phyloP scores from a whole-genome alignment of 30 jellyfish, hydroid and myxozoan genomes.

The Aurelia aurita region DNA sequence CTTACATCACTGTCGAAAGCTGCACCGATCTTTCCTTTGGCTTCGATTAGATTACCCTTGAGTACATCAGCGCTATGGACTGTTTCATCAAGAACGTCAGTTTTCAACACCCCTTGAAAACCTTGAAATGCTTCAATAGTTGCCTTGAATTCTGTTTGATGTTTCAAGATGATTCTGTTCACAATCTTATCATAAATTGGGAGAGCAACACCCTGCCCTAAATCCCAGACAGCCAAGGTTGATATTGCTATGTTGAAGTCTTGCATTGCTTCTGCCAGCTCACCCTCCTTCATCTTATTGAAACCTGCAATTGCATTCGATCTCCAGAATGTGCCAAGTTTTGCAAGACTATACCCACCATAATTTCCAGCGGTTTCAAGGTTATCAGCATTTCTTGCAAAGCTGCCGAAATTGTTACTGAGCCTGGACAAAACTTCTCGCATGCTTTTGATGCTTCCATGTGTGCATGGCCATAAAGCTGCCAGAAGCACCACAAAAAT shows the following conservation, averaged over 20 bases:
- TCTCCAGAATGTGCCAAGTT: conserved; percentile 41
- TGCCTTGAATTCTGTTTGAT: conserved; percentile 8
- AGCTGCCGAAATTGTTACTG: too few species aligned
- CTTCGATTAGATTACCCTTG: conserved; percentile 17
- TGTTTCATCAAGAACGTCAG: conserved; percentile 29
- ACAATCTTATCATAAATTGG: conserved; percentile 39
- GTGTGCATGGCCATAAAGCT: too few species aligned
- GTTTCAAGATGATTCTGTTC: conserved; percentile 18
- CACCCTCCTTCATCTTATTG: conserved; percentile 31
- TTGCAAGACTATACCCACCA: conserved; percentile 25
- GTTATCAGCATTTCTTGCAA: not conserved
- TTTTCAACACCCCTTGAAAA: conserved; percentile 6
- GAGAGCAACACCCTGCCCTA: conserved; percentile 37
- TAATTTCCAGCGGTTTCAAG: conserved; percentile 5
- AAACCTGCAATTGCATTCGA: conserved; percentile 16
- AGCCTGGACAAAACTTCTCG: too few species aligned
- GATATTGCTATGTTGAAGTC: conserved; percentile 26
- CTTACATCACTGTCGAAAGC: conserved; percentile 24
- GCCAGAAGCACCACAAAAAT: too few species aligned
- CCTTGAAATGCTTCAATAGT: conserved; percentile 9
- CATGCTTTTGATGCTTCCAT: too few species aligned
- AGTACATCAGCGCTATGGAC: conserved; percentile 10
- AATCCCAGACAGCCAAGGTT: conserved; percentile 53
- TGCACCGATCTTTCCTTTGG: conserved; percentile 20
- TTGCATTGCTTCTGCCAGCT: conserved; percentile 45